Base-by-base conservation (phyloP, 2,888 invertebrate genomes). In the Cyclophora punctaria region DNA sequence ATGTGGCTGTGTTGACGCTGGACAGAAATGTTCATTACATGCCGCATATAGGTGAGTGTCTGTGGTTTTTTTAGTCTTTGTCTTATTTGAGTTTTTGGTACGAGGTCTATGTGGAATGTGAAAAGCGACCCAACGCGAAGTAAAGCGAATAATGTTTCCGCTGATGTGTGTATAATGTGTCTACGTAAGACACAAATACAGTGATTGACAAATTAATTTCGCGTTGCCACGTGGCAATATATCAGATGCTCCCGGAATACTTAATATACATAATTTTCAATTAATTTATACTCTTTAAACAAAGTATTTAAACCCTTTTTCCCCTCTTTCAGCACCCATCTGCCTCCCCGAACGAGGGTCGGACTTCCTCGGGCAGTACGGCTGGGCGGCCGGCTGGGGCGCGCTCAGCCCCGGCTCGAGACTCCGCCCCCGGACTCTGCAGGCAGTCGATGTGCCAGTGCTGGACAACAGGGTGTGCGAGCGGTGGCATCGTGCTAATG, bases 361-460 rank as follows among this genome's bases (percentile, higher is more conserved):
- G 45, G 96, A 95, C 76, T 97, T 96, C 84, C 89, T 96, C 46
- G 97, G 97, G 2, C 95, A 96, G 76, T 96, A 94, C 64, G 97
- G 96, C 35, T 96, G 96, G 92, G 96, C 96, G 4, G 96, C 96
- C 0, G 96, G 97, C 35, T 97, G 97, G 97, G 97, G 97, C 7
- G 97, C 97, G 0, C 84, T 97, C 5, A 92, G 92, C 73, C 92
- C 92, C 62, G 97, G 97, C 48, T 97, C 97, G 0, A 90, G 97
- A 60, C 80, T 97, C 50, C 90, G 97, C 4, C 97, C 97, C 2
- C 94, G 97, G 70, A 97, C 96, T 0, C 85, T 97, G 49, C 97
- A 97, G 79, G 95, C 96, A 0, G 96, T 97, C 5, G 96, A 96
- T 69, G 97, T 97, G 57, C 97, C 97, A 0, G 96, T 97, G n/a